Evolutionary conservation across 2,113 vertebrate genomes (phyloP).

Genomic region (Lonchura striata): DNA sequence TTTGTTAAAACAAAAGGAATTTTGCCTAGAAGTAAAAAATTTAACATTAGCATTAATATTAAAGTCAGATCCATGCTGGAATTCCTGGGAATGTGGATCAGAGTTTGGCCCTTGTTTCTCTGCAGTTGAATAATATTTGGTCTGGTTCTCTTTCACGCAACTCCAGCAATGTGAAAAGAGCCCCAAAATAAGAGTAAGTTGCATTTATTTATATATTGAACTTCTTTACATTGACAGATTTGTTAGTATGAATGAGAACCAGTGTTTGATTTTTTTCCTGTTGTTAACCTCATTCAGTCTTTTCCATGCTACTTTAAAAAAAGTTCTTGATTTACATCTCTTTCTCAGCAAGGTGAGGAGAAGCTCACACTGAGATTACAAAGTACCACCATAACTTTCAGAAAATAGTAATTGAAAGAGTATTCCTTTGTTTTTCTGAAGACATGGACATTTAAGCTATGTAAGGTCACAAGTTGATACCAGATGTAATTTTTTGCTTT

Average conservation of each 20-base stretch:
- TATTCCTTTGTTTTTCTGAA: constrained; percentile 11
- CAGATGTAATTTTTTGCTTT: constrained; percentile 20
- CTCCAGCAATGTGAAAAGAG: constrained; percentile 43
- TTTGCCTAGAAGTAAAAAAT: background rate
- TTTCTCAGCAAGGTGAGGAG: background rate
- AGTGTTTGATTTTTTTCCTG: background rate
- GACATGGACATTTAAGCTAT: background rate
- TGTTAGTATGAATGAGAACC: background rate
- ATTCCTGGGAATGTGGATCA: background rate
- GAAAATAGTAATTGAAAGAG: background rate
- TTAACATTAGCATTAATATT: background rate
- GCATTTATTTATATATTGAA: background rate
- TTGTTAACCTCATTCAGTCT: background rate
- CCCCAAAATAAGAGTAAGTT: constrained; percentile 33
- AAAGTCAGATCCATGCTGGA: background rate
- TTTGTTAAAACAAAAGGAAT: background rate
- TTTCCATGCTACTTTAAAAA: background rate
- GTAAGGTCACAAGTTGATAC: constrained; percentile 19
- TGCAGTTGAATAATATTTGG: constrained; percentile 6
- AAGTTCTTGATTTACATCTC: background rate
- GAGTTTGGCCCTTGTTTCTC: constrained; percentile 9
- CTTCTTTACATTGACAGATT: background rate
- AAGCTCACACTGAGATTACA: background rate
- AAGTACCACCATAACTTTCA: background rate
- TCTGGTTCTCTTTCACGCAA: constrained; percentile 45